phyloP scores from a whole-genome alignment of 2,888 invertebrate species.

The Danaus chrysippus region DNA sequence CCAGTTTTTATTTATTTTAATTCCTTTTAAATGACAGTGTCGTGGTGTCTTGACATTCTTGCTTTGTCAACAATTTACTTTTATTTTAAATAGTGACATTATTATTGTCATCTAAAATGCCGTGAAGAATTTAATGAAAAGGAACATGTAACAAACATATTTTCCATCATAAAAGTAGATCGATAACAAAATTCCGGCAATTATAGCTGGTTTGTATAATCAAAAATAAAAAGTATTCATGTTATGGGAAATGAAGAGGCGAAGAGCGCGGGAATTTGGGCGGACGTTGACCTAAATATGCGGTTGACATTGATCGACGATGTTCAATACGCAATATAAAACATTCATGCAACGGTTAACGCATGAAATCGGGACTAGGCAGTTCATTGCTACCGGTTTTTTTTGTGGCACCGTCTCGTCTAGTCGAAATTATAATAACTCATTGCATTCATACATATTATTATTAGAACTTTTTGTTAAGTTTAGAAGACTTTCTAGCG shows the following conservation, averaged over 20 bases:
- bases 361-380: slow-evolving; percentile 60
- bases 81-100: background rate
- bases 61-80: background rate
- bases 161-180: background rate
- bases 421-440: slow-evolving; percentile 50
- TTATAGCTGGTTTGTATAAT: slow-evolving; percentile 8
- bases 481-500: no score
- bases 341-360: slow-evolving; percentile 48
- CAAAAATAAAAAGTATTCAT: slow-evolving; percentile 40
- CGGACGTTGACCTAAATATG: slow-evolving; percentile 77
- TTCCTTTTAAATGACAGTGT: slow-evolving; percentile 10
- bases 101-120: background rate
- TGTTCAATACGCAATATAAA: slow-evolving; percentile 65
- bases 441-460: slow-evolving; percentile 28
- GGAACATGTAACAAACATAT: background rate
- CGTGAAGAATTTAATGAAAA: background rate
- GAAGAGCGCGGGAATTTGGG: slow-evolving; percentile 66
- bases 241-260: slow-evolving; percentile 58
- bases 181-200: background rate
- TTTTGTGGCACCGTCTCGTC: slow-evolving; percentile 49
- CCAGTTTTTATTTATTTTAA: slow-evolving; percentile 37
- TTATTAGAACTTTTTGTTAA: slow-evolving; percentile 13
- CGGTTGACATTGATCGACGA: slow-evolving; percentile 78
- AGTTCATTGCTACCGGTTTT: slow-evolving; percentile 67
- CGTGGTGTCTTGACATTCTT: background rate